Conservation (phyloP, 2,797 vertebrate genomes). For the Coranthus polyacanthus region DNA sequence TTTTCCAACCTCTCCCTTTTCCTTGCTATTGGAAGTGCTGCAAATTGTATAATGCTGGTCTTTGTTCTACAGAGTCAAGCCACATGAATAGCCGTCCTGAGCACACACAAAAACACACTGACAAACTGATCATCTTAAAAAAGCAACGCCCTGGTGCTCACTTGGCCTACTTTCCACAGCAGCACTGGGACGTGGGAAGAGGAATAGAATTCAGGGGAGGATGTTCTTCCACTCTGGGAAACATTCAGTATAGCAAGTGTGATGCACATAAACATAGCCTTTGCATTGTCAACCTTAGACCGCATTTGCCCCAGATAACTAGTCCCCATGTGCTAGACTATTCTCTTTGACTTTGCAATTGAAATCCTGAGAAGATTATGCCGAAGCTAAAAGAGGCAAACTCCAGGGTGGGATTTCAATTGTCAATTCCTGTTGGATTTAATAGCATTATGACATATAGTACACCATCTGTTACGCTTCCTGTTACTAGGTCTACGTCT, state of each 20-base stretch:
- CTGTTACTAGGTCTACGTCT: slow-evolving; percentile 67
- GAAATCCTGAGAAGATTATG: slow-evolving; percentile 85
- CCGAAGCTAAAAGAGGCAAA: slow-evolving; percentile 83
- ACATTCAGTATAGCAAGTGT: slow-evolving; percentile 79
- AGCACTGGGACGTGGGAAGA: slow-evolving; percentile 84
- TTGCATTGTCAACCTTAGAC: slow-evolving; percentile 85
- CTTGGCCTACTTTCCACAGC: slow-evolving; percentile 86
- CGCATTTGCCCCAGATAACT: slow-evolving; percentile 84
- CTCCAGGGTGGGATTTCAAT: slow-evolving; percentile 83
- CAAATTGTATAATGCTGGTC: slow-evolving; percentile 85
- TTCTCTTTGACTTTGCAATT: slow-evolving; percentile 85
- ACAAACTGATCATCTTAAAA: slow-evolving; percentile 86
- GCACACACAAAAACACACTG: slow-evolving; percentile 76
- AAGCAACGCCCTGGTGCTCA: slow-evolving; percentile 85
- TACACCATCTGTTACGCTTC: slow-evolving; percentile 79
- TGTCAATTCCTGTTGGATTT: slow-evolving; percentile 84
- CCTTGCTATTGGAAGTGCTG: slow-evolving; percentile 76
- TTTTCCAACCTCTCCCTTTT: slow-evolving; percentile 76
- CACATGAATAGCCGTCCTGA: slow-evolving; percentile 78
- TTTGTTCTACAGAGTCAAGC: slow-evolving; percentile 83
- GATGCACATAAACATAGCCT: slow-evolving; percentile 84
- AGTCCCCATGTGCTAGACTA: slow-evolving; percentile 80
- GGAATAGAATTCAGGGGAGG: slow-evolving; percentile 84
- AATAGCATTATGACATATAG: slow-evolving; percentile 83
- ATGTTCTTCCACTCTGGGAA: slow-evolving; percentile 83